phyloP scores from a whole-genome alignment of 2,888 invertebrate genomes.

The Xanthia togata region DNA sequence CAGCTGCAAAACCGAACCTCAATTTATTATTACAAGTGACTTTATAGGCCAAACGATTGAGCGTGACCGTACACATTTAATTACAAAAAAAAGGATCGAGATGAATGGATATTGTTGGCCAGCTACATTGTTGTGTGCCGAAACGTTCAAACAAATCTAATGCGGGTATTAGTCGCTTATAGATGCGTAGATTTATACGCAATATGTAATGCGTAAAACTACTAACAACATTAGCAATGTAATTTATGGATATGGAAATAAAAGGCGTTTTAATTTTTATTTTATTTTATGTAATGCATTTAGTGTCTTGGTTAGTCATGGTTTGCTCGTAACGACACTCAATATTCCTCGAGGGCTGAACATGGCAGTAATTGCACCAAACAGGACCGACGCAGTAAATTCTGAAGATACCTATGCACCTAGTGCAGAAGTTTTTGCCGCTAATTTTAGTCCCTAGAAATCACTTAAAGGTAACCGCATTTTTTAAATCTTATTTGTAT shows the following conservation, averaged over 20 bases:
- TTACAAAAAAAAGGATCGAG: constrained; percentile 47
- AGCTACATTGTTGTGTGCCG: constrained; percentile 26
- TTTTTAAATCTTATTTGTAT: not conserved
- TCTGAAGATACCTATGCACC: not conserved
- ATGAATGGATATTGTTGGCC: constrained; percentile 57
- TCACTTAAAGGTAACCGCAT: not conserved
- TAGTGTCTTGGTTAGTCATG: constrained; percentile 2
- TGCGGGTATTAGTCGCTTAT: constrained; percentile 23
- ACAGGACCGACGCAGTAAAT: constrained; percentile 1
- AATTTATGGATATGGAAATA: too few relatives aligned
- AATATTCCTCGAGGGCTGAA: constrained; percentile 26
- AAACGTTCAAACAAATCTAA: constrained; percentile 36
- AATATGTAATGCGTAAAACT: too few relatives aligned
- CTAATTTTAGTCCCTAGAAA: constrained; percentile 12
- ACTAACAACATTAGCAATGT: too few relatives aligned
- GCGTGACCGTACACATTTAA: constrained; percentile 51
- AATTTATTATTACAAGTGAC: constrained; percentile 54
- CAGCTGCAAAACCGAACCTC: constrained; percentile 76
- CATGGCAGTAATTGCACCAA: not conserved
- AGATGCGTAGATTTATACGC: not conserved
- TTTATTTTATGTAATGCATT: too few relatives aligned
- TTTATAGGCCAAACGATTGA: constrained; percentile 64
- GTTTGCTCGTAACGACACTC: constrained; percentile 16
- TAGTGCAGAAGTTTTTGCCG: not conserved
- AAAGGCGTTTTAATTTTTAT: too few relatives aligned